A percentile compares a stretch with the other conserved stretches of the same genome.
Conservation (phyloP, 1,140 invertebrate species). For the Drosophila biarmipes region DNA sequence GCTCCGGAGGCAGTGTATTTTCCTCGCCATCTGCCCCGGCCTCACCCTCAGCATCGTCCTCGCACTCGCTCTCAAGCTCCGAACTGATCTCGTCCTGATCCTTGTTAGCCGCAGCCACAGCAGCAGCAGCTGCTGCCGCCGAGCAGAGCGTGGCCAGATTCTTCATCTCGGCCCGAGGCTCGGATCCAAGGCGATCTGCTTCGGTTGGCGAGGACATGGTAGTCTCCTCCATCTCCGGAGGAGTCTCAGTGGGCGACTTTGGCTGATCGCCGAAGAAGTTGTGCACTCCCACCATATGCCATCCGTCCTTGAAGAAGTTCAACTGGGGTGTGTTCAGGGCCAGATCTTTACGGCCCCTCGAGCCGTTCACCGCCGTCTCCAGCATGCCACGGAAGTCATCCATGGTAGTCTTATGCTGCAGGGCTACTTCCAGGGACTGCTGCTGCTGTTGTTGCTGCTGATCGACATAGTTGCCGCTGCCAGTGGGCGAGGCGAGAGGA, state of each 20-base stretch:
- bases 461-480: slow-evolving; percentile 83
- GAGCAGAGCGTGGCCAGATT: slow-evolving; percentile 77
- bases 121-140: slow-evolving; percentile 75
- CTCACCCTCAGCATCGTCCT: slow-evolving; percentile 27
- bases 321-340: slow-evolving; percentile 50
- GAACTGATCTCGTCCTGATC: slow-evolving; percentile 38
- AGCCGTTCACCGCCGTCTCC: slow-evolving; percentile 63
- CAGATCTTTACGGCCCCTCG: slow-evolving; percentile 53
- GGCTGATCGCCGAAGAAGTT: slow-evolving; percentile 83
- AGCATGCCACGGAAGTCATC: slow-evolving; percentile 69
- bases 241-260: slow-evolving; percentile 84
- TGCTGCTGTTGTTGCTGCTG: slow-evolving; percentile 80
- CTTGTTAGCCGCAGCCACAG: slow-evolving; percentile 53
- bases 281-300: slow-evolving; percentile 68
- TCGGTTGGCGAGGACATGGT: slow-evolving; percentile 54
- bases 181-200: slow-evolving; percentile 11
- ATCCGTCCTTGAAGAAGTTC: slow-evolving; percentile 75
- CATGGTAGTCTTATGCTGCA: slow-evolving; percentile 61
- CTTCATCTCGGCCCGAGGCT: slow-evolving; percentile 69
- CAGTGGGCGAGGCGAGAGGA: slow-evolving; percentile 82
- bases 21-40: slow-evolving; percentile 54
- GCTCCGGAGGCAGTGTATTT: slow-evolving; percentile 67
- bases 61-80: slow-evolving; percentile 59
- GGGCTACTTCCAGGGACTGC: slow-evolving; percentile 53
- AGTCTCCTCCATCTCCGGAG: slow-evolving; percentile 76